phyloP scores from a whole-genome alignment of 2,797 vertebrate species.

The Chanos chanos region DNA sequence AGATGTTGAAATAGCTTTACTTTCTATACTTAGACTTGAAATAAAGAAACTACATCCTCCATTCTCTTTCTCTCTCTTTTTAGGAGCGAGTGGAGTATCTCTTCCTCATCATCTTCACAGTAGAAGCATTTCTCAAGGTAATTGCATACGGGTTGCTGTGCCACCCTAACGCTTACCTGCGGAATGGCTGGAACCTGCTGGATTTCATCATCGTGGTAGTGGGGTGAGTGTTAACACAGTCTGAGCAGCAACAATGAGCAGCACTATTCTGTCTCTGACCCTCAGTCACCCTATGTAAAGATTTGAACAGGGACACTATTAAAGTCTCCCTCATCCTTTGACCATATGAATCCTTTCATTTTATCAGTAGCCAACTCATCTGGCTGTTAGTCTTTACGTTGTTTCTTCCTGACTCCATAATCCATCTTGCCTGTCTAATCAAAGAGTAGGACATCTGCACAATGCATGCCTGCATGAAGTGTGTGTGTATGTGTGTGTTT shows the following conservation, averaged over 20 bases:
- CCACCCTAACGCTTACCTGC: constrained; percentile 98
- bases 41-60: too few species aligned
- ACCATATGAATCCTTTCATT: too few species aligned
- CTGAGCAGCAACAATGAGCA: not conserved
- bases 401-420: too few species aligned
- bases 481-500: not conserved
- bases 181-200: constrained; percentile 98
- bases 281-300: constrained; percentile 29
- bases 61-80: constrained; percentile 56
- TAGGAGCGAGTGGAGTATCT: constrained; percentile 99
- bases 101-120: constrained; percentile 99
- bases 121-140: constrained; percentile 99
- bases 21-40: too few species aligned
- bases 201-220: constrained; percentile 99
- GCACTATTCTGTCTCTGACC: constrained; percentile 49
- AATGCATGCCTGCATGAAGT: not conserved
- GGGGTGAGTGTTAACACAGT: constrained; percentile 78
- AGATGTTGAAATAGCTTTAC: too few species aligned
- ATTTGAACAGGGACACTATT: too few species aligned
- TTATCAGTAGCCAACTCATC: too few species aligned
- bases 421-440: too few species aligned
- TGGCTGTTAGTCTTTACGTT: too few species aligned
- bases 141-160: constrained; percentile 98
- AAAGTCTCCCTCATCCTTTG: too few species aligned
- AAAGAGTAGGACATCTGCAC: too few species aligned